Evolutionary conservation across 2,797 vertebrate genomes (phyloP).

Genomic region (Erithacus rubecula): DNA sequence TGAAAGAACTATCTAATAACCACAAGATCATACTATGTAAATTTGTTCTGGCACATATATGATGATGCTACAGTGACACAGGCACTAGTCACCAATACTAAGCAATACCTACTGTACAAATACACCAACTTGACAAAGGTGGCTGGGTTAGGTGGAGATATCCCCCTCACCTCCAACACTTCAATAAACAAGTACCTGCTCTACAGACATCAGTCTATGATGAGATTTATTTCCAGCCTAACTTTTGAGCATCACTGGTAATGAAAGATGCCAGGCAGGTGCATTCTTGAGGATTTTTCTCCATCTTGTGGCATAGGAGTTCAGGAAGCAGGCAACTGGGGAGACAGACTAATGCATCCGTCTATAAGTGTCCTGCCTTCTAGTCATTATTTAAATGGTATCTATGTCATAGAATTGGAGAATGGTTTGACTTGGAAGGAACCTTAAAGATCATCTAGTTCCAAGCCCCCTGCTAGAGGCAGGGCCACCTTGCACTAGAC

Average conservation of each 20-base stretch:
- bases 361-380: accelerated
- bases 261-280: neutral
- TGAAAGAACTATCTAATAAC: neutral
- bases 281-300: neutral
- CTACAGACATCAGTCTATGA: accelerated
- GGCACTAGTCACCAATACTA: neutral
- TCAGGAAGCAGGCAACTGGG: accelerated
- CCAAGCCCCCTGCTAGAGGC: neutral
- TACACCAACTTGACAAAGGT: neutral
- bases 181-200: neutral
- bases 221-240: neutral
- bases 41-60: accelerated
- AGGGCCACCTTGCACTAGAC: neutral
- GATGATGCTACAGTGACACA: neutral
- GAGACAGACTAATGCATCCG: accelerated
- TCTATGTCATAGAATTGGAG: neutral
- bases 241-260: neutral
- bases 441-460: neutral
- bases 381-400: neutral
- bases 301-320: neutral
- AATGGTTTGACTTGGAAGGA: no score
- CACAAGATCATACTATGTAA: no score
- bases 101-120: neutral
- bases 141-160: neutral
- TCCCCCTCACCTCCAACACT: neutral